Percentiles rank a stretch among this genome's conserved stretches.
Conservation (phyloP, 2,888 invertebrate species). For the Hydriomena furcata region DNA sequence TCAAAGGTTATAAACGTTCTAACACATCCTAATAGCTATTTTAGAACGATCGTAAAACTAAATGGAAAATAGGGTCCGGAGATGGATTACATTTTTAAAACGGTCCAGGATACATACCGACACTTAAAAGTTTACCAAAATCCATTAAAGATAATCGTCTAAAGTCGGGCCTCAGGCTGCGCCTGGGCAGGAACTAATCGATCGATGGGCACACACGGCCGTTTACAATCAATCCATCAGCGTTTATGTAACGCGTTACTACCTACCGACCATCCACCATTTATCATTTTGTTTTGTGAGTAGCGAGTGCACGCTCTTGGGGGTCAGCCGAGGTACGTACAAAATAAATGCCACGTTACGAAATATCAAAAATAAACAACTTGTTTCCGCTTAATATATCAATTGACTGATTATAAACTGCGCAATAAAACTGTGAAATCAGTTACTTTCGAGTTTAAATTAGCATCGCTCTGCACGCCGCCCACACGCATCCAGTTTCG, state of each 20-base stretch:
- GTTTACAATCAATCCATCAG: slow-evolving; percentile 82
- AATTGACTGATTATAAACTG: slow-evolving; percentile 37
- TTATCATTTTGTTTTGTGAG: slow-evolving; percentile 81
- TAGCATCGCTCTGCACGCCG: slow-evolving; percentile 17
- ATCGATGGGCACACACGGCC: slow-evolving; percentile 73
- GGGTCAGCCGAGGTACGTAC: slow-evolving; percentile 64
- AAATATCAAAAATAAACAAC: slow-evolving; percentile 67
- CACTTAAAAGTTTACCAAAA: slow-evolving; percentile 69
- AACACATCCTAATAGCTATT: slow-evolving; percentile 49
- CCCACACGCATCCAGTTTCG: slow-evolving; percentile 28
- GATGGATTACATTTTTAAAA: slow-evolving; percentile 58
- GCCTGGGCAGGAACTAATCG: slow-evolving; percentile 75
- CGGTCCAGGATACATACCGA: slow-evolving; percentile 61
- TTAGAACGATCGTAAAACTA: slow-evolving; percentile 54
- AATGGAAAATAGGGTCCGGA: slow-evolving; percentile 61
- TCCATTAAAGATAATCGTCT: slow-evolving; percentile 79
- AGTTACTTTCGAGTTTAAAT: slow-evolving; percentile 29
- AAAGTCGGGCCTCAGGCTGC: slow-evolving; percentile 63
- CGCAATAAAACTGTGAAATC: slow-evolving; percentile 16
- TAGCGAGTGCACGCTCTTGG: slow-evolving; percentile 69
- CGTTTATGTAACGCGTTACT: slow-evolving; percentile 78
- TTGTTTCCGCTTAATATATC: slow-evolving; percentile 52
- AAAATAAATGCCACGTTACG: slow-evolving; percentile 62
- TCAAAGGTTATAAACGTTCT: slow-evolving; percentile 43
- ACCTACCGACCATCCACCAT: slow-evolving; percentile 78